Evolutionary conservation across 2,797 vertebrate genomes (phyloP).

Genomic region (Phalloptychus januarius): DNA sequence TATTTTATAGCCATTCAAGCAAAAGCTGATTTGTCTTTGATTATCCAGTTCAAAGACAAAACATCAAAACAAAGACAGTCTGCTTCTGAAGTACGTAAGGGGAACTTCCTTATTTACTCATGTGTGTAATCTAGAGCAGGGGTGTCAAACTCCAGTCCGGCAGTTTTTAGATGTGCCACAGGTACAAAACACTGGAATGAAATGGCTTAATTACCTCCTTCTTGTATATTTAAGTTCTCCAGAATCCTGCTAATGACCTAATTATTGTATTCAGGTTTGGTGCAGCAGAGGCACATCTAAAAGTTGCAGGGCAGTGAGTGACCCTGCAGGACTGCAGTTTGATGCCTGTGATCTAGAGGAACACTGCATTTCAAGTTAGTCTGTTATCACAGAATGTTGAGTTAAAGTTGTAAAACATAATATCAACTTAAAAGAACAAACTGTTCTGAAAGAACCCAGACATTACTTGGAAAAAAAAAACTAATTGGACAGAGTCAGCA

Average conservation of each 20-base stretch:
- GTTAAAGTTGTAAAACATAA: neutral
- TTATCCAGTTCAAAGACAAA: slow-evolving; percentile 14
- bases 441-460: neutral
- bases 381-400: neutral
- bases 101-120: slow-evolving; percentile 29
- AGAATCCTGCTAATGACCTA: no score
- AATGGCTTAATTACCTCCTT: no score
- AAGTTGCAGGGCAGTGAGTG: no score
- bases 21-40: slow-evolving; percentile 13
- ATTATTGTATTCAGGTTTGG: no score
- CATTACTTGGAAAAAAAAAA: neutral
- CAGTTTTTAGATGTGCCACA: no score
- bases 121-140: neutral
- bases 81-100: neutral
- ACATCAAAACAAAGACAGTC: slow-evolving; percentile 18
- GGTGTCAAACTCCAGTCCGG: no score
- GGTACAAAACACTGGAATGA: no score
- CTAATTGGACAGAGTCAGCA: neutral
- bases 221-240: no score
- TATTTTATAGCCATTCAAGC: neutral
- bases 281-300: no score
- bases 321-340: no score
- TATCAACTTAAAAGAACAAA: no score
- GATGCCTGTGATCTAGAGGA: neutral
- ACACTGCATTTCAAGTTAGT: neutral